A percentile compares a stretch with the other conserved stretches of the same genome.
These are phyloP conservation scores for Capreolus pygargus DNA, from an alignment of 2,113 vertebrate species.

Conservation along the genomic window DNA sequence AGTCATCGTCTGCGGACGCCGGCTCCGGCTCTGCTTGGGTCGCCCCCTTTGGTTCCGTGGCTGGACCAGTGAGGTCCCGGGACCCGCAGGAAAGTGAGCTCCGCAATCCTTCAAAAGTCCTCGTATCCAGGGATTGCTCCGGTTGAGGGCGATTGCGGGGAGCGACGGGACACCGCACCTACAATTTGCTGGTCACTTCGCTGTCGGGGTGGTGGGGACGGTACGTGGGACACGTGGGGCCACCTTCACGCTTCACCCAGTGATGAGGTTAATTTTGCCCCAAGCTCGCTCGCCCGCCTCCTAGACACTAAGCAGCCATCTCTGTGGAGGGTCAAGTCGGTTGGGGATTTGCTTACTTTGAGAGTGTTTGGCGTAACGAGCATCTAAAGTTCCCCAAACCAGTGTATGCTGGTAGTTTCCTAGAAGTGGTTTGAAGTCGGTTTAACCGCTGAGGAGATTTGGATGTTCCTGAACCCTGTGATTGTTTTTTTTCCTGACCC, in stretches of 20 bases:
- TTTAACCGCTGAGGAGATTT: conserved; percentile 7
- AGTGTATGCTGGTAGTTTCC: background rate
- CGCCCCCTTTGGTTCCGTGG: no score
- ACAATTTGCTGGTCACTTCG: background rate
- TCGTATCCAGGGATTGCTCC: background rate
- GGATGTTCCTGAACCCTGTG: conserved; percentile 13
- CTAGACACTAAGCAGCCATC: rapidly evolving
- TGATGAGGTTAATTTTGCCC: background rate
- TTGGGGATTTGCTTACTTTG: background rate
- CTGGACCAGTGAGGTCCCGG: background rate
- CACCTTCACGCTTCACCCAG: background rate
- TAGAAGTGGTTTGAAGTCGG: conserved; percentile 3
- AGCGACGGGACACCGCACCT: background rate
- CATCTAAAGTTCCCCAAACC: conserved; percentile 2
- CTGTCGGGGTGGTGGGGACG: background rate
- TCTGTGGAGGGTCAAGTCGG: background rate
- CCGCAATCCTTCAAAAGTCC: background rate
- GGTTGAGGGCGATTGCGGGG: background rate
- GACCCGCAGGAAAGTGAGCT: background rate
- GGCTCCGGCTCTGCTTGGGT: background rate
- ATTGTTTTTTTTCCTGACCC: conserved; percentile 57
- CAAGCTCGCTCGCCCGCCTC: background rate
- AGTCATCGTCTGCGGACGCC: background rate
- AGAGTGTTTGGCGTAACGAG: background rate
- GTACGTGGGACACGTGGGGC: conserved; percentile 31